Conservation (phyloP, 2,113 vertebrate genomes). For the Mustela nigripes region DNA sequence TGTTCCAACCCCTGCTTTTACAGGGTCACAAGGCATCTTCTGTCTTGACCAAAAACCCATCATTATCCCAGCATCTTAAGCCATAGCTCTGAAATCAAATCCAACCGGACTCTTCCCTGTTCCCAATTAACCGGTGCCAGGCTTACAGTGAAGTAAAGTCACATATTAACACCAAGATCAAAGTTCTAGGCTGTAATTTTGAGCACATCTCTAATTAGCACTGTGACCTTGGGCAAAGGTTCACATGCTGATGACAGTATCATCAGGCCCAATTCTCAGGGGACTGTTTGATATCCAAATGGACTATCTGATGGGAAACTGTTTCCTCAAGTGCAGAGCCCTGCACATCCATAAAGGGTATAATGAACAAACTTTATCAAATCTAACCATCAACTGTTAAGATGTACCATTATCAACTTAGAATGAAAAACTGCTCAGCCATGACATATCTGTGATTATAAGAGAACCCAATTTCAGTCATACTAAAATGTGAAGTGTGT, state of each 20-base stretch:
- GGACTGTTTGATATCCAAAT: background rate
- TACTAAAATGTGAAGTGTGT: background rate
- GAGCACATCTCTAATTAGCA: slow-evolving; percentile 13
- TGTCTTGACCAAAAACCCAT: background rate
- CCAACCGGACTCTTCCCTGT: background rate
- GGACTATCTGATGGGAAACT: background rate
- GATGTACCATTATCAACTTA: slow-evolving; percentile 46
- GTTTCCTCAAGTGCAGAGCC: slow-evolving; percentile 13
- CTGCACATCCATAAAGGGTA: background rate
- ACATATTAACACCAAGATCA: background rate
- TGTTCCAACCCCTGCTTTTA: background rate
- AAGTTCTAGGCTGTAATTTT: background rate
- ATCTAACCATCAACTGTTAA: slow-evolving; percentile 29
- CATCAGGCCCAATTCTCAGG: background rate
- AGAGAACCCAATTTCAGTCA: slow-evolving; percentile 47
- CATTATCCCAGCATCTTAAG: background rate
- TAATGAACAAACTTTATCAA: slow-evolving; percentile 42
- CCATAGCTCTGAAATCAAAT: slow-evolving; percentile 28
- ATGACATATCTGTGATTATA: slow-evolving; percentile 23
- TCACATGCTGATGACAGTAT: background rate
- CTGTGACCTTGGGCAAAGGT: background rate
- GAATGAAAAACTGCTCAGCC: slow-evolving; percentile 51
- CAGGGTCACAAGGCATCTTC: background rate
- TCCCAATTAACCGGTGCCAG: background rate
- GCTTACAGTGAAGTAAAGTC: background rate